These are phyloP conservation scores for Schizothorax lantsangensis DNA, from an alignment of 2,797 vertebrate species.

Conservation along the genomic window DNA sequence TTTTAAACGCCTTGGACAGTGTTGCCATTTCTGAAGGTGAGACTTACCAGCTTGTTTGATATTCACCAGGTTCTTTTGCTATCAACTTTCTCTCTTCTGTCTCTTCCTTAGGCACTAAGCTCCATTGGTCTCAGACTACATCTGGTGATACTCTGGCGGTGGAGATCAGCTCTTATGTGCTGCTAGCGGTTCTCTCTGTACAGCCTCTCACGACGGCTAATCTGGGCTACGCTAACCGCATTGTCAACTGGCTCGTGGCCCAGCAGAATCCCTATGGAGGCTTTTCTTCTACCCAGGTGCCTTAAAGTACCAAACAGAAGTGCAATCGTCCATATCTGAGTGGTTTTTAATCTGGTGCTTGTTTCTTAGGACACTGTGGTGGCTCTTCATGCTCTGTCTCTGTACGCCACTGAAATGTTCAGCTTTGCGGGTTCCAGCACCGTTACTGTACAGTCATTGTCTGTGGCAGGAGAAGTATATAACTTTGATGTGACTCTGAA, in stretches of 20 bases:
- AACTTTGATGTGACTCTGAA: constrained; percentile 62
- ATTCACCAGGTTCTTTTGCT: neutral
- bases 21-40: neutral
- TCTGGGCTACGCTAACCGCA: constrained; percentile 56
- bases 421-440: constrained; percentile 62
- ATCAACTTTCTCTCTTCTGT: rapidly evolving
- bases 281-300: constrained; percentile 71
- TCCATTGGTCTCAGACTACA: constrained; percentile 11
- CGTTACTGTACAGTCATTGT: constrained; percentile 62
- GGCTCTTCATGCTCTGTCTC: constrained; percentile 76
- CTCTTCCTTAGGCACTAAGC: neutral
- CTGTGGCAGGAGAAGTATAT: constrained; percentile 38
- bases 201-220: constrained; percentile 63
- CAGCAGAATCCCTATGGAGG: constrained; percentile 72
- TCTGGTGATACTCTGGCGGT: constrained; percentile 67
- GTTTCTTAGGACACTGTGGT: constrained; percentile 73
- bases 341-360: too few relatives aligned
- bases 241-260: constrained; percentile 70
- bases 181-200: constrained; percentile 70
- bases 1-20: neutral
- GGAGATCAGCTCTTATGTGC: constrained; percentile 72
- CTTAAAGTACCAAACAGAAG: neutral
- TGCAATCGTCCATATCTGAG: too few relatives aligned
- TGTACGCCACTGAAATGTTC: constrained; percentile 69
- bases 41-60: neutral